Base-by-base conservation (phyloP, 2,113 vertebrate species). In the Gymnocephalus cernua region DNA sequence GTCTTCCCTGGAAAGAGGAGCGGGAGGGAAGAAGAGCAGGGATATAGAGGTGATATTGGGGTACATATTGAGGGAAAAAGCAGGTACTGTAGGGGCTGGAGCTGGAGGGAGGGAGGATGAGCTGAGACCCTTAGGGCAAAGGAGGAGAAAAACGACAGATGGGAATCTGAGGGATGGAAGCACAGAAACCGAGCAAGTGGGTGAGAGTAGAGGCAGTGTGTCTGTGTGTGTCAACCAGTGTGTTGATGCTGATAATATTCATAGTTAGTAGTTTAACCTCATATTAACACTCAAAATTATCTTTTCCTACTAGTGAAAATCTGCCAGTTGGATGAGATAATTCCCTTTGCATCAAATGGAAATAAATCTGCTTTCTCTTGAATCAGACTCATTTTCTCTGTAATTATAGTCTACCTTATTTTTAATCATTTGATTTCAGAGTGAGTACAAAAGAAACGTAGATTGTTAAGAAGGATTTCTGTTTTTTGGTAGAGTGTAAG, bases 71-170 rank as follows among this genome's bases (percentile, higher is more conserved):
- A 77, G 69, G 74, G 63, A 71, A 71, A 73, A 66, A 23, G 32
- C 32, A 61, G 81, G 77, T 88, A 77, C 25, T 66, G 48, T 15
- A 13, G 70, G 54, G 54, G 70, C 5, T 41, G 18, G 59, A 59
- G 76, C 69, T 82, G 68, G 62, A 62, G 58, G 81, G 80, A 67
- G 76, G 74, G 54, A 50, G 58, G 74, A 70, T 81, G 69, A 86
- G 70, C 38, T 0, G 74, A 86, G 82, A 84, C 80, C 82, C 80
- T 61, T 50, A 61, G 83, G 87, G 80, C 86, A 91, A 78, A 86
- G 69, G 72, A 88, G 77, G 51, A 77, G 68, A 79, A 61, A 88
- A 78, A 76, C 18, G 66, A 86, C 84, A 87, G 90, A 90, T 88
- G 89, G 87, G 66, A 87, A 85, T 83, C 80, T 73, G 66, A 86